These are phyloP conservation scores for Apostichopus parvimensis DNA, from an alignment of 35 echinoderm and acorn worm genomes.

Conservation along the genomic window DNA sequence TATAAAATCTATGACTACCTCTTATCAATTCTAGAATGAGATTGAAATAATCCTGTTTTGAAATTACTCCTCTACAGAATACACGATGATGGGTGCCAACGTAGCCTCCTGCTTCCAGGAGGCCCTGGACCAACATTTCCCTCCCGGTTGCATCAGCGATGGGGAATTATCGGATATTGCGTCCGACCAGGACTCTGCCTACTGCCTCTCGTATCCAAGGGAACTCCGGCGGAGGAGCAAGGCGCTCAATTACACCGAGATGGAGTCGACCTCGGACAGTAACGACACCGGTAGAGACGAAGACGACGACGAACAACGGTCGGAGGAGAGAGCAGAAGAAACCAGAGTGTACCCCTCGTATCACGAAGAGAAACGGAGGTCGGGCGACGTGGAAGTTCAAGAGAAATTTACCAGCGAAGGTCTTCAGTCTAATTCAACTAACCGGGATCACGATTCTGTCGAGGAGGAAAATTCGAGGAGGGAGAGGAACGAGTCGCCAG, in stretches of 20 bases:
- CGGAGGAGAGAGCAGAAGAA: neutral
- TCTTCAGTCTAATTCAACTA: neutral
- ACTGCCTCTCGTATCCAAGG: constrained; percentile 39
- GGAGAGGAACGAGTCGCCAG: neutral
- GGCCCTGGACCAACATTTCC: constrained; percentile 47
- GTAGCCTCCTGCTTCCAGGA: constrained; percentile 60
- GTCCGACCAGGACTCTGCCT: constrained; percentile 38
- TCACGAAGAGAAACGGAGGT: neutral
- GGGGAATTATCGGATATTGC: constrained; percentile 48
- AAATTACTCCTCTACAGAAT: neutral
- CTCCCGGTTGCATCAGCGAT: constrained; percentile 23
- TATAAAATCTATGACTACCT: too few species aligned
- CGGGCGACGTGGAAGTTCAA: neutral
- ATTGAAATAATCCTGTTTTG: too few species aligned
- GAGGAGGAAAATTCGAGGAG: neutral
- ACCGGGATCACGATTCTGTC: neutral
- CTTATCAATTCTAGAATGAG: too few species aligned
- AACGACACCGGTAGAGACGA: constrained; percentile 27
- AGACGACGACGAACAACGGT: constrained; percentile 7
- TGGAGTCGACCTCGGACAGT: constrained; percentile 54
- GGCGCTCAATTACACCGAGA: constrained; percentile 41
- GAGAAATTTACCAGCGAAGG: neutral
- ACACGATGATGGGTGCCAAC: constrained; percentile 56
- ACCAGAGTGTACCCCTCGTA: constrained; percentile 28
- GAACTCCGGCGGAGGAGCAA: constrained; percentile 29